A percentile compares a stretch with the other conserved stretches of the same genome.
These are phyloP conservation scores for Merops nubicus DNA, from an alignment of 2,113 vertebrate genomes.

Conservation along the genomic window DNA sequence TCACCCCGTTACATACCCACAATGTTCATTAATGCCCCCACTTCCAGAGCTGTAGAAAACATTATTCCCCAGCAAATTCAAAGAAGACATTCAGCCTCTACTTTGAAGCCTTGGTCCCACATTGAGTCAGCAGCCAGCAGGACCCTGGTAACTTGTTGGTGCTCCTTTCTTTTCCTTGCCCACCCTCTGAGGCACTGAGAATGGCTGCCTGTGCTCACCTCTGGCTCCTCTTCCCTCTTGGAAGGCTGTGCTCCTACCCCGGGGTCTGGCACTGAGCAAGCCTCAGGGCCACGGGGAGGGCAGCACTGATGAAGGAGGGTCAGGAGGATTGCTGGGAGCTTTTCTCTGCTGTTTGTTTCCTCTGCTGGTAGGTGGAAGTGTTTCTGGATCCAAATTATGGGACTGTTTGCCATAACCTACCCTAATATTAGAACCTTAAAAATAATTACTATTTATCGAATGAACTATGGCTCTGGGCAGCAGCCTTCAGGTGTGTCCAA, in stretches of 20 bases:
- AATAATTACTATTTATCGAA: background rate
- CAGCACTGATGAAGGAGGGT: background rate
- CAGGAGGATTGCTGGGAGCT: background rate
- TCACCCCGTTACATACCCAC: background rate
- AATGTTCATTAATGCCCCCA: background rate
- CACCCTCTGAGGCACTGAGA: background rate
- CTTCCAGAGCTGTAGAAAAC: background rate
- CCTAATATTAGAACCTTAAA: background rate
- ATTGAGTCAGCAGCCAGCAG: background rate
- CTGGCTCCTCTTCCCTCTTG: background rate
- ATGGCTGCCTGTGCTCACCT: background rate
- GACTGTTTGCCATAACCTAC: background rate
- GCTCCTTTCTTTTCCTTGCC: background rate
- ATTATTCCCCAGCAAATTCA: background rate
- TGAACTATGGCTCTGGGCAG: background rate
- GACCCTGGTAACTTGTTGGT: background rate
- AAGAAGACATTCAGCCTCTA: background rate
- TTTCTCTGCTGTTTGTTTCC: background rate
- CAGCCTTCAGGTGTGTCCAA: background rate
- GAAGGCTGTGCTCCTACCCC: background rate
- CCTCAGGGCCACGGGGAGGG: accelerated
- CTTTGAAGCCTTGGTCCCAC: background rate
- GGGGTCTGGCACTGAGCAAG: background rate
- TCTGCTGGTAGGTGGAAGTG: background rate
- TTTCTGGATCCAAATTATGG: background rate